Evolutionary conservation across 1,140 invertebrate genomes (phyloP), one percentile per base, ranked within the genome.

Genomic region (Diorhabda carinulata): DNA sequence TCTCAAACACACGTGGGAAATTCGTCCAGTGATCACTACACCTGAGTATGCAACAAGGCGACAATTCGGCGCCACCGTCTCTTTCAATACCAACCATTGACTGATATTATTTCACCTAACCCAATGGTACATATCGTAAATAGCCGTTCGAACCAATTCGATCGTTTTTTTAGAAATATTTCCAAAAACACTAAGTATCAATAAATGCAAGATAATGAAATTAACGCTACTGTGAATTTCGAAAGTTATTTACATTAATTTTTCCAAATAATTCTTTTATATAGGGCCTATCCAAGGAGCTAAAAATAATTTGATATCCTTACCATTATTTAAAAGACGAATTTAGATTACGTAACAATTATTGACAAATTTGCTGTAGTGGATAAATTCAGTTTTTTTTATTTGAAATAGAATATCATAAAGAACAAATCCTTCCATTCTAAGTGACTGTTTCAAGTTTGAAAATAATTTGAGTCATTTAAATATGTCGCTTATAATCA

Each of bases 41-140:
- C 69, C 69, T 70, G 69, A 70, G 69, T 70, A 70, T 70, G 69
- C 69, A 68, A 56, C 57, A 42, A 63, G 61, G 60, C 69, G 69
- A 70, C 69, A 70, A 40, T 25, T 43, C 64, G 69, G 69, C 69
- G 69, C 69, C 69, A 70, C 40, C 3, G 60, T 65, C 44, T 40
- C 40, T 8, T 52, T 52, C 6, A 52, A 4, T 52, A n/a, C 10
- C 10, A 40, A 10, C 45, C 25, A 25, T 25, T 25, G 25, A 25
- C 25, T 25, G 25, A 25, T 25, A 25, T 25, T 25, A 25, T 25
- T 25, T 25, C 25, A 25, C 25, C 25, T 25, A 25, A 47, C 64
- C 43, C 41, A 43, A 62, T 62, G 64, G 64, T 10, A 41, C 40
- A 41, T 10, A 56, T 52, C 52, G 47, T 41, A n/a, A 41, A 9